A percentile compares a stretch with the other conserved stretches of the same genome.
Evolutionary conservation across 2,888 invertebrate genomes (phyloP).

Genomic region (Nephrocerus scutellatus): DNA sequence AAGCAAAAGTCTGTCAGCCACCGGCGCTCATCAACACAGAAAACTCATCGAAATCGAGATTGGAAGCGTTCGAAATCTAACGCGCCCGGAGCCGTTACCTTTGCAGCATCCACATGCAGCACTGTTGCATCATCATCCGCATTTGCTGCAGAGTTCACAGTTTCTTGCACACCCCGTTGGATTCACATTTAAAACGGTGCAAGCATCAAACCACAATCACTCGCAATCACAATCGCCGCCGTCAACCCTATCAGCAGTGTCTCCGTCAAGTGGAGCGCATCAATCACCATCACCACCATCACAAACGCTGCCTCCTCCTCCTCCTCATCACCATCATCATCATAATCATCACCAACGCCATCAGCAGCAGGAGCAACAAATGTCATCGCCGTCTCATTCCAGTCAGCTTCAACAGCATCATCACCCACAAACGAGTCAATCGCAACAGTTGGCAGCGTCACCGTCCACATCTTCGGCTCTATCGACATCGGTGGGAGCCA

Average conservation of each 20-base stretch:
- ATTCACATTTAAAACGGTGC: slow-evolving; percentile 21
- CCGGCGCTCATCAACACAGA: slow-evolving; percentile 20
- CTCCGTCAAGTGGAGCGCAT: slow-evolving; percentile 21
- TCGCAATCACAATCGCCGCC: slow-evolving; percentile 22
- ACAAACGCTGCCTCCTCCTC: slow-evolving; percentile 27
- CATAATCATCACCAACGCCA: slow-evolving; percentile 18
- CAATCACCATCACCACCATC: slow-evolving; percentile 40
- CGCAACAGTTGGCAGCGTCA: too few species aligned
- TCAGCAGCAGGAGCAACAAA: slow-evolving; percentile 15
- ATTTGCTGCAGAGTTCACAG: slow-evolving; percentile 39
- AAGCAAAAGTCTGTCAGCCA: too few species aligned
- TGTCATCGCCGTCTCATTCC: too few species aligned
- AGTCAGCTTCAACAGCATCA: too few species aligned
- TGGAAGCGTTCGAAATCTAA: slow-evolving; percentile 32
- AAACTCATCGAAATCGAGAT: slow-evolving; percentile 36
- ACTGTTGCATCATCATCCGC: slow-evolving; percentile 38
- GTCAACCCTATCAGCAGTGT: slow-evolving; percentile 25
- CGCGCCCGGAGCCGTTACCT: slow-evolving; percentile 37
- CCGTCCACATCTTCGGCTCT: too few species aligned
- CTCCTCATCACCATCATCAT: slow-evolving; percentile 22
- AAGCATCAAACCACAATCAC: slow-evolving; percentile 17
- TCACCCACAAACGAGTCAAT: too few species aligned
- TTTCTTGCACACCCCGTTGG: slow-evolving; percentile 38
- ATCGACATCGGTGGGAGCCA: too few species aligned
- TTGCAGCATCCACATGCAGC: slow-evolving; percentile 41